A percentile compares a stretch with the other conserved stretches of the same genome.
These are phyloP conservation scores for Trichomycterus rosablanca DNA, from an alignment of 2,113 vertebrate species.

Conservation along the genomic window DNA sequence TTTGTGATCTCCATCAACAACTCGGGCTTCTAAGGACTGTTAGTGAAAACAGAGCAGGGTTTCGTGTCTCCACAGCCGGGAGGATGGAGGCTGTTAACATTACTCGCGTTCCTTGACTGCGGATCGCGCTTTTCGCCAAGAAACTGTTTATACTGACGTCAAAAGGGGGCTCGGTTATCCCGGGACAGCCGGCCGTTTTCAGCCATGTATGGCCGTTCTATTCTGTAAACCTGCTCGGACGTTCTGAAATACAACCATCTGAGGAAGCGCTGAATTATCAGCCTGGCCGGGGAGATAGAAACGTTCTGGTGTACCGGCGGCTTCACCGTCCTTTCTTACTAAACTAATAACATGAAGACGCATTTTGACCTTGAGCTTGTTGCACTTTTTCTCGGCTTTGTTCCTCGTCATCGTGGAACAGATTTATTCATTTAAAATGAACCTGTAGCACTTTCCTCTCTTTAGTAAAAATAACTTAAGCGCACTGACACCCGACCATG, in stretches of 20 bases:
- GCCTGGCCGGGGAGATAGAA: neutral
- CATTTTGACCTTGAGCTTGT: no score
- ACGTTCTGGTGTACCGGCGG: no score
- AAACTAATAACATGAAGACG: no score
- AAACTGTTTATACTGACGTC: constrained; percentile 30
- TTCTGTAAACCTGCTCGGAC: neutral
- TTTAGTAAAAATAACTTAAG: no score
- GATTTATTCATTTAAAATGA: no score
- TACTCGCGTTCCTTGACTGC: constrained; percentile 33
- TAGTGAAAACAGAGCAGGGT: neutral
- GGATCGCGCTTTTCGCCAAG: constrained; percentile 15
- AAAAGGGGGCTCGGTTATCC: constrained; percentile 7
- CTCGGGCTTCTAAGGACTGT: neutral
- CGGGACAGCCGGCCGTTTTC: constrained; percentile 39
- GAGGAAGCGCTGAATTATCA: constrained; percentile 15
- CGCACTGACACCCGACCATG: no score
- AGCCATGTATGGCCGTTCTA: constrained; percentile 15
- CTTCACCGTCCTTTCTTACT: no score
- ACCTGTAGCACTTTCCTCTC: no score
- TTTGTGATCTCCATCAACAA: neutral
- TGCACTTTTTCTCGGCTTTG: no score
- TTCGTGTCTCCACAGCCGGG: neutral
- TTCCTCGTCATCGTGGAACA: no score
- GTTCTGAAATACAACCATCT: constrained; percentile 15
- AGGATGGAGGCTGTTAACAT: constrained; percentile 15